Conservation (phyloP, 1,140 invertebrate genomes). For the Tetramorium parvispinum region DNA sequence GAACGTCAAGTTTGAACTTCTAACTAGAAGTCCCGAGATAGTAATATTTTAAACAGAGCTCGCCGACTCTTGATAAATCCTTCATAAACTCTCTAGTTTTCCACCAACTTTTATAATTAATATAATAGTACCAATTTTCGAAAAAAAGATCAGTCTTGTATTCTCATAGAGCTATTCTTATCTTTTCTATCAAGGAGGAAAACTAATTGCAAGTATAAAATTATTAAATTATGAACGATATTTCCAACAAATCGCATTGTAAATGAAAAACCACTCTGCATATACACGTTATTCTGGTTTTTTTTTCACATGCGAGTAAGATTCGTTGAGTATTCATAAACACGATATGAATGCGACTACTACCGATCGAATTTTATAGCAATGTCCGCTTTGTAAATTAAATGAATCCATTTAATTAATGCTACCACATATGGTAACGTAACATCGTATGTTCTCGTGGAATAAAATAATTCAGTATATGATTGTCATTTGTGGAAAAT, state of each 20-base stretch:
- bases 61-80: slow-evolving; percentile 4
- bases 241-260: slow-evolving; percentile 11
- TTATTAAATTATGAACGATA: not conserved
- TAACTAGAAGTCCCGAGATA: not conserved
- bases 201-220: not conserved
- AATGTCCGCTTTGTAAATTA: slow-evolving; percentile 13
- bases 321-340: slow-evolving; percentile 30
- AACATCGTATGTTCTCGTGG: not conserved
- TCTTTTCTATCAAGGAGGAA: not conserved
- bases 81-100: slow-evolving; percentile 4
- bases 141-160: not conserved
- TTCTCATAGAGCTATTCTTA: not conserved
- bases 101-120: slow-evolving; percentile 16
- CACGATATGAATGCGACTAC: not conserved
- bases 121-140: not conserved
- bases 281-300: not conserved
- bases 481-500: slow-evolving; percentile 22
- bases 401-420: slow-evolving; percentile 62
- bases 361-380: slow-evolving; percentile 41
- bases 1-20: not conserved
- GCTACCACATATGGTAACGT: not conserved
- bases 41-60: slow-evolving; percentile 14
- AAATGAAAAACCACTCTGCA: not conserved
- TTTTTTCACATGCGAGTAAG: not conserved
- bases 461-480: slow-evolving; percentile 33